Evolutionary conservation across 2,113 vertebrate species (phyloP).

Genomic region (Ictidomys tridecemlineatus): DNA sequence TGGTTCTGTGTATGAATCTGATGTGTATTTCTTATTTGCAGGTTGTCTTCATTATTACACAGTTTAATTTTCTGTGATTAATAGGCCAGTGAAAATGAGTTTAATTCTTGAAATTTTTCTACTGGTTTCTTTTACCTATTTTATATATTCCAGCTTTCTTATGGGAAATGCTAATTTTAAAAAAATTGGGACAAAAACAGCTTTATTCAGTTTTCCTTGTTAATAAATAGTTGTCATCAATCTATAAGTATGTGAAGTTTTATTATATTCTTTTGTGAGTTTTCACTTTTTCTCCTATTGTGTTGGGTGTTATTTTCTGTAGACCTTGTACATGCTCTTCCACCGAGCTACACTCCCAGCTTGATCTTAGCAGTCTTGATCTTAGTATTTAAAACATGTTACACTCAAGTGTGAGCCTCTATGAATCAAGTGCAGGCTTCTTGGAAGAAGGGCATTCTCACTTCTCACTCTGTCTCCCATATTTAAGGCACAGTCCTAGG

Average conservation of each 20-base stretch:
- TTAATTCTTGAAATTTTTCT: not conserved
- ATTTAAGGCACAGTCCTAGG: too few species aligned
- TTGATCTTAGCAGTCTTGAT: too few species aligned
- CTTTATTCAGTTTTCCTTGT: not conserved
- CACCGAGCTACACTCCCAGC: not conserved
- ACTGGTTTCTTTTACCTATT: not conserved
- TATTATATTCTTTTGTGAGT: not conserved
- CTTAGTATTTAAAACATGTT: not conserved
- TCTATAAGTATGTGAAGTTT: not conserved
- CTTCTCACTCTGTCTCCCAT: not conserved
- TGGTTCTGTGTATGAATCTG: too few species aligned
- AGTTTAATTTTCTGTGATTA: not conserved
- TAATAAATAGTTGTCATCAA: not conserved
- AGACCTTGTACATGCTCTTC: not conserved
- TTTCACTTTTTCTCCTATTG: not conserved
- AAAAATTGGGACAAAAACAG: not conserved
- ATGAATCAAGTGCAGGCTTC: not conserved
- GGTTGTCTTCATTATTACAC: not conserved
- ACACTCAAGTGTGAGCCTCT: not conserved
- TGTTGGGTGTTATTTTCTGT: not conserved
- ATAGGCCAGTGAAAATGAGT: not conserved
- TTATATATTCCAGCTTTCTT: not conserved
- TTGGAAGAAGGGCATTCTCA: not conserved
- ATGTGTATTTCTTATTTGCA: not conserved
- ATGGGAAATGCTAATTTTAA: not conserved